phyloP scores from a whole-genome alignment of 2,113 vertebrate genomes.

The Mustela lutreola region DNA sequence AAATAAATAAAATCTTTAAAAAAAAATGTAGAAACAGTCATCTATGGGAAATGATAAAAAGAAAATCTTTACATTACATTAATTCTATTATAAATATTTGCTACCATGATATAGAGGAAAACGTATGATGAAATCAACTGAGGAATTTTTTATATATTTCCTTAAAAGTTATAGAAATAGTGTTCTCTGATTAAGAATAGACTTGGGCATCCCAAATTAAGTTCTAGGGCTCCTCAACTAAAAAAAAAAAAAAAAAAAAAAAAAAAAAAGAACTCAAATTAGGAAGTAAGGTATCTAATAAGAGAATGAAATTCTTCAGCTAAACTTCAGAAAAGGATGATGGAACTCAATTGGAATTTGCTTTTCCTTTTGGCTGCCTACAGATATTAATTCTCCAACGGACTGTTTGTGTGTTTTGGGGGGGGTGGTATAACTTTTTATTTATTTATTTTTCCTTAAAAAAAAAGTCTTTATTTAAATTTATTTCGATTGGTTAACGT shows the following conservation, averaged over 20 bases:
- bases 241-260: neutral
- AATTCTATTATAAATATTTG: neutral
- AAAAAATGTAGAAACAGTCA: neutral
- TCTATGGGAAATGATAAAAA: neutral
- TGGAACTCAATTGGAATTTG: neutral
- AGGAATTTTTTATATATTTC: neutral
- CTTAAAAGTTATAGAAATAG: neutral
- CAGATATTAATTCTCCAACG: neutral
- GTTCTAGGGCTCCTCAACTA: neutral
- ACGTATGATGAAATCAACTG: neutral
- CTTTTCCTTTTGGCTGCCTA: neutral
- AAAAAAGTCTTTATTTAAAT: neutral
- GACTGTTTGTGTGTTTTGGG: neutral
- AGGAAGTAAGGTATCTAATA: neutral
- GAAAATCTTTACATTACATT: neutral
- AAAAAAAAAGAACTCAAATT: neutral
- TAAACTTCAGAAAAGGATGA: neutral
- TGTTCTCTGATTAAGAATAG: conserved; percentile 21
- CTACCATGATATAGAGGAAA: neutral
- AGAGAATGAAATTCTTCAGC: neutral
- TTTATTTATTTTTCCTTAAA: neutral
- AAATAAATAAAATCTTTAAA: neutral
- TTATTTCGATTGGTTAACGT: neutral
- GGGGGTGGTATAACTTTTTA: neutral
- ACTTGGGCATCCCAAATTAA: neutral